These are phyloP conservation scores for Pavo muticus DNA, from an alignment of 2,113 vertebrate species.

Conservation along the genomic window DNA sequence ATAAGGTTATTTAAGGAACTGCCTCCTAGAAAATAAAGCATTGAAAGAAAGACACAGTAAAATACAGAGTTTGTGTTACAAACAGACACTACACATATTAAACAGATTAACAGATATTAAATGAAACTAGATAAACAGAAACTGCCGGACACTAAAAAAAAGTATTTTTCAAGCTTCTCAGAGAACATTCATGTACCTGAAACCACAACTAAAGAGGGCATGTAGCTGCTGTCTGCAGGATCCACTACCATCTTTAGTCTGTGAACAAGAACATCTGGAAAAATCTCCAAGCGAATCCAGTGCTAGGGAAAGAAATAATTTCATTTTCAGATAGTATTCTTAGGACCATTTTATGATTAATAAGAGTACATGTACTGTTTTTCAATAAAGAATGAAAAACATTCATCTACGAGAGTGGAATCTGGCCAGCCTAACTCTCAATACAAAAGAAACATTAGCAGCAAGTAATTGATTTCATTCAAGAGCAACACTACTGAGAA, in stretches of 20 bases:
- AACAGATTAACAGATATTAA: background rate
- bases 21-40: constrained; percentile 82
- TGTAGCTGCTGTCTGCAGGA: constrained; percentile 98
- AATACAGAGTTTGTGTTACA: background rate
- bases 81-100: background rate
- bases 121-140: background rate
- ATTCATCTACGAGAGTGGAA: background rate
- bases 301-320: constrained; percentile 80
- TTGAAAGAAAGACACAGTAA: background rate
- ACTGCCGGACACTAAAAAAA: background rate
- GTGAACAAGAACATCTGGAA: constrained; percentile 95
- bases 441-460: background rate
- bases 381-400: background rate
- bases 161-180: background rate
- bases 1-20: constrained; percentile 97
- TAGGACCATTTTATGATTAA: background rate
- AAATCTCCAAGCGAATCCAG: constrained; percentile 97
- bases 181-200: constrained; percentile 82
- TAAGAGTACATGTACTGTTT: background rate
- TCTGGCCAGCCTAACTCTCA: background rate
- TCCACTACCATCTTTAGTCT: constrained; percentile 95
- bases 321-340: background rate
- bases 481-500: background rate
- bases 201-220: constrained; percentile 97
- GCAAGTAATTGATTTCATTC: background rate